These are phyloP conservation scores for Phenacoccus solenopsis DNA, from an alignment of 1,140 invertebrate species.

Conservation along the genomic window DNA sequence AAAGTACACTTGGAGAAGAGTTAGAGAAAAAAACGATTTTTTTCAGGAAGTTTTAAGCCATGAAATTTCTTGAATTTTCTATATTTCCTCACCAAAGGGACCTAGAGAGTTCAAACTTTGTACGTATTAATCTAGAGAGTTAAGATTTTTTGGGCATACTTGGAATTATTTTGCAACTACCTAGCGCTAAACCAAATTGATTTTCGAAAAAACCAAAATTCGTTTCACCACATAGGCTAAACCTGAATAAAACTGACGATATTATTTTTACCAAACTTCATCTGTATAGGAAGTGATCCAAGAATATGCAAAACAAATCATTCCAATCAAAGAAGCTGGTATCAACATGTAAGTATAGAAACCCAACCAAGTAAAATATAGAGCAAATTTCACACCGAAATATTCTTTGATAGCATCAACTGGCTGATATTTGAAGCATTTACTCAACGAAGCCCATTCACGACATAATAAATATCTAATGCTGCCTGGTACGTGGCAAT, in stretches of 20 bases:
- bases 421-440: slow-evolving; percentile 75
- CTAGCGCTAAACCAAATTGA: too few relatives aligned
- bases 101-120: too few relatives aligned
- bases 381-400: slow-evolving; percentile 82
- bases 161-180: too few relatives aligned
- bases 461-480: slow-evolving; percentile 56
- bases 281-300: slow-evolving; percentile 49
- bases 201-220: not conserved
- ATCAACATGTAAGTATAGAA: slow-evolving; percentile 91
- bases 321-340: slow-evolving; percentile 66
- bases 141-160: too few relatives aligned
- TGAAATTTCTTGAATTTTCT: not conserved
- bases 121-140: too few relatives aligned
- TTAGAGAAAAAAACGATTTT: too few relatives aligned
- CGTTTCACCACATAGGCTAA: too few relatives aligned
- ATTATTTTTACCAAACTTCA: slow-evolving; percentile 21
- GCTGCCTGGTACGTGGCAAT: not conserved
- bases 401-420: slow-evolving; percentile 74
- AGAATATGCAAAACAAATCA: slow-evolving; percentile 71
- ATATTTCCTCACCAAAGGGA: too few relatives aligned
- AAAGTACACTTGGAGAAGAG: too few relatives aligned
- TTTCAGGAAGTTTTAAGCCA: too few relatives aligned
- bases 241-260: slow-evolving; percentile 6
- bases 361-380: slow-evolving; percentile 95
- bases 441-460: slow-evolving; percentile 72